Evolutionary conservation across 2,888 invertebrate species (phyloP), one percentile per base, ranked within the genome.

Genomic region (Trilocha varians): DNA sequence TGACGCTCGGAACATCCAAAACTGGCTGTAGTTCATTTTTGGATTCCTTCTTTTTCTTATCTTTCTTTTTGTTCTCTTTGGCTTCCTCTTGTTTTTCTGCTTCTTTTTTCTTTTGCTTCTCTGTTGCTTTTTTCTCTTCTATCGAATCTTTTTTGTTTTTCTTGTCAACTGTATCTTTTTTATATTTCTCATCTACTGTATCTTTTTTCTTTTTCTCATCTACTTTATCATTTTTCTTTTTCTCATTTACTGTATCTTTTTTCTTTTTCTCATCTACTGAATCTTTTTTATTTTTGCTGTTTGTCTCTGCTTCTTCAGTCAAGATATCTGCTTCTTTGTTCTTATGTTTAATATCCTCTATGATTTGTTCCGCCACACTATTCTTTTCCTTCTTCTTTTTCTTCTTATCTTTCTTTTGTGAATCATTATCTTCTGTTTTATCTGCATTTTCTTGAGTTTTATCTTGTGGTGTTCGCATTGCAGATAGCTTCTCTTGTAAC

Each of bases 1-100:
- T 77, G 5, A 63, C 76, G 53, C 82, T 82, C 0, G 85, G 80
- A 34, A 70, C 64, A 11, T 76, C 70, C 1, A 85, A 42, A 3
- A 57, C 76, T 0, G 82, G 72, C 48, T 69, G 64, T 3, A 72
- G 49, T 34, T 57, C 70, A 3, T 70, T 70, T 5, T 65, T 40
- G 45, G 58, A 47, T 49, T 46, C 41, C 34, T 49, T 5, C 47
- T 56, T 39, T 45, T 36, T 41, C 44, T 52, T 32, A 32, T 44
- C 16, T 39, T 45, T 49, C 32, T 40, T 44, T 36, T 45, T 38
- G 13, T 50, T 43, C 13, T 45, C 45, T 11, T 45, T 39, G 17
- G 43, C 18, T 41, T 42, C 46, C 39, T 46, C 35, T 35, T 38
- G 53, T 41, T 50, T 42, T 48, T 49, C 34, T 39, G 50, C 49